Percentiles rank a stretch among this genome's conserved stretches.
Evolutionary conservation across 2,797 vertebrate genomes (phyloP).

Genomic region (Spheniscus humboldti): DNA sequence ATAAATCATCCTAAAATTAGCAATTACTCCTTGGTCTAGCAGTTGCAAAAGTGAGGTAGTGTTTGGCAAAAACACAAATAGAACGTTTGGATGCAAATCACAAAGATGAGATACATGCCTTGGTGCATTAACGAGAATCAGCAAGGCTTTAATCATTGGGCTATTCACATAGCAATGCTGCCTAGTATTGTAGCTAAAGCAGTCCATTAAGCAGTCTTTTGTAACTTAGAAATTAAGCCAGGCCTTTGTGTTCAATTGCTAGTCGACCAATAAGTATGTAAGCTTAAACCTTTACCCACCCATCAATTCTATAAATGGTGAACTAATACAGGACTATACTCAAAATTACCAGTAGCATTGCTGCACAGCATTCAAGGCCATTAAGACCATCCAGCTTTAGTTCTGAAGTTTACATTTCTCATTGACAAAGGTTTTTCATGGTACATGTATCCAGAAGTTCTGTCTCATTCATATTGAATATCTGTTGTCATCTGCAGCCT

Average conservation of each 20-base stretch:
- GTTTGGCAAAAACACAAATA: not conserved
- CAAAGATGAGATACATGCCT: not conserved
- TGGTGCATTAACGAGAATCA: not conserved
- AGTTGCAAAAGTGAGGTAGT: not conserved
- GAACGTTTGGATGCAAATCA: not conserved
- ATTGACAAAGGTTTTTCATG: not conserved
- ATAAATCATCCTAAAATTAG: not conserved
- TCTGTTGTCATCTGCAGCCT: not conserved
- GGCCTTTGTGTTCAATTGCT: not conserved
- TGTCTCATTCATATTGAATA: not conserved
- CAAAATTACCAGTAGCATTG: not conserved
- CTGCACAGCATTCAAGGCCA: not conserved
- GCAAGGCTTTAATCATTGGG: not conserved
- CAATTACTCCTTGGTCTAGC: not conserved
- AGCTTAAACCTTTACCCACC: not conserved
- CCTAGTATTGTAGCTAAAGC: not conserved
- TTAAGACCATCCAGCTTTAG: not conserved
- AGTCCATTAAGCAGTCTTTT: not conserved
- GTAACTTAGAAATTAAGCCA: not conserved
- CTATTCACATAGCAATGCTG: not conserved
- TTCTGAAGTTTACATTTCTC: not conserved
- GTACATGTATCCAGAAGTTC: not conserved
- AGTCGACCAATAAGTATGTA: not conserved
- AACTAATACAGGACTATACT: not conserved
- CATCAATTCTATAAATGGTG: not conserved